These are phyloP conservation scores for Conger conger DNA, from an alignment of 2,113 vertebrate species.

Conservation along the genomic window DNA sequence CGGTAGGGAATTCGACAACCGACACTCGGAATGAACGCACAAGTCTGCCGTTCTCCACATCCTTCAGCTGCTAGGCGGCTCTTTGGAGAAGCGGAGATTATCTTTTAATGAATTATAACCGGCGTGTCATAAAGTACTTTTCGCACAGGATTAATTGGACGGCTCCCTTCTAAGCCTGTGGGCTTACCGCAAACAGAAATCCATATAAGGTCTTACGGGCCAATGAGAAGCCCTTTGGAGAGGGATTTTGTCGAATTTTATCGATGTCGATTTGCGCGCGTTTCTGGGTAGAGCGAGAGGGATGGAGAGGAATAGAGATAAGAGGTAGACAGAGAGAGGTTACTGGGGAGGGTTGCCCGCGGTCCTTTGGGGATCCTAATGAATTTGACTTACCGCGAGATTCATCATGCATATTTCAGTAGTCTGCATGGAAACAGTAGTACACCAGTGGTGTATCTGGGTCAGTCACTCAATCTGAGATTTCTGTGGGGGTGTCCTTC, in stretches of 20 bases:
- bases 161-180: not conserved
- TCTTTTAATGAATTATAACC: not conserved
- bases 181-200: not conserved
- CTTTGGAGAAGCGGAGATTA: not conserved
- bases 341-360: not conserved
- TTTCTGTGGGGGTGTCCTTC: not conserved
- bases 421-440: not conserved
- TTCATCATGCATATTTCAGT: slow-evolving; percentile 9
- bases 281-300: not conserved
- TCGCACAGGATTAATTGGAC: not conserved
- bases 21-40: not conserved
- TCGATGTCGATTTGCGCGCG: not conserved
- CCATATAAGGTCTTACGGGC: not conserved
- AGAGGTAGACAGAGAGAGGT: not conserved
- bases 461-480: slow-evolving; percentile 1
- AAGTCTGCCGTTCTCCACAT: not conserved
- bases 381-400: not conserved
- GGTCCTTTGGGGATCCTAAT: not conserved
- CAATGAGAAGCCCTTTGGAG: not conserved
- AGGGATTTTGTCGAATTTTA: not conserved
- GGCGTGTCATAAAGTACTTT: not conserved
- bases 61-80: not conserved
- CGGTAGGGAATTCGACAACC: not conserved
- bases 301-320: not conserved
- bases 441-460: not conserved